phyloP scores from a whole-genome alignment of 2,888 invertebrate genomes.

The Anoncus sp. region DNA sequence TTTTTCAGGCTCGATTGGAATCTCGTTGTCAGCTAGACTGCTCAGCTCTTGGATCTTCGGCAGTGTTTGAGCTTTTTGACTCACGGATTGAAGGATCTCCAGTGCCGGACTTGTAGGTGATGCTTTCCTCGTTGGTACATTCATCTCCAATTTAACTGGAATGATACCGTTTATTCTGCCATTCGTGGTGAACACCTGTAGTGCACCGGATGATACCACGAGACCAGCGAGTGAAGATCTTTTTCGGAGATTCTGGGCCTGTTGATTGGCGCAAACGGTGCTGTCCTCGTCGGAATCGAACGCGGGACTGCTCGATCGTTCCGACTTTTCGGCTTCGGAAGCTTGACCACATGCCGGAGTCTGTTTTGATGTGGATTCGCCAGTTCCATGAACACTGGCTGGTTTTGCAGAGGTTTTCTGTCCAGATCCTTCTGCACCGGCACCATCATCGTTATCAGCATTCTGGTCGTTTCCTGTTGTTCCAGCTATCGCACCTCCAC shows the following conservation, averaged over 20 bases:
- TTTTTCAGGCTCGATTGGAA: conserved; percentile 79
- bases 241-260: conserved; percentile 84
- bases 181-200: conserved; percentile 80
- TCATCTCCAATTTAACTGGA: conserved; percentile 74
- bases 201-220: conserved; percentile 88
- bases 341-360: conserved; percentile 76
- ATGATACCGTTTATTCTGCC: conserved; percentile 77
- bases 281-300: conserved; percentile 98
- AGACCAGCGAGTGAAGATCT: conserved; percentile 88
- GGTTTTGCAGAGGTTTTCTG: conserved; percentile 67
- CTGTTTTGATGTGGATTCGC: conserved; percentile 67
- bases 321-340: conserved; percentile 88
- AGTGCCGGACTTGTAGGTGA: conserved; percentile 81
- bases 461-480: conserved; percentile 78
- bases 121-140: conserved; percentile 66
- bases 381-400: conserved; percentile 50
- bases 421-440: conserved; percentile 60
- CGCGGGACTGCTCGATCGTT: conserved; percentile 95
- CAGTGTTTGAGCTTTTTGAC: conserved; percentile 83
- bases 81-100: conserved; percentile 65
- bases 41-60: conserved; percentile 87
- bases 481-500: conserved; percentile 83
- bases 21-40: conserved; percentile 87
- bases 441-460: conserved; percentile 67
- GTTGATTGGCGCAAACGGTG: conserved; percentile 82